Evolutionary conservation across 2,113 vertebrate genomes (phyloP).

Genomic region (Psammodynastes pulverulentus): DNA sequence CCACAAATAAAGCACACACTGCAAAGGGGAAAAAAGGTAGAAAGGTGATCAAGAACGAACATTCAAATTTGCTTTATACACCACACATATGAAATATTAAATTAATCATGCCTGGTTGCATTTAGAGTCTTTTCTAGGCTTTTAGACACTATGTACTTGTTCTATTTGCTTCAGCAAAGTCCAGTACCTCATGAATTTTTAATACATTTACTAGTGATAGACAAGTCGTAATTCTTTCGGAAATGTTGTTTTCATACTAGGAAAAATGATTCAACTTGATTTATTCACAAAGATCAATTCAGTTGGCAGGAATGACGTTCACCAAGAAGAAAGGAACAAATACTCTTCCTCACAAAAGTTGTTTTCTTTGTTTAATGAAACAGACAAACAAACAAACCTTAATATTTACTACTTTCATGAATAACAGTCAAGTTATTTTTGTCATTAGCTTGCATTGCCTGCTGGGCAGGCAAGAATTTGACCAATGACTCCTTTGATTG

Average conservation of each 20-base stretch:
- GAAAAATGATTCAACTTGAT: background rate
- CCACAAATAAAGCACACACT: constrained; percentile 99
- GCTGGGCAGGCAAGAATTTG: background rate
- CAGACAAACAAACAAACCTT: background rate
- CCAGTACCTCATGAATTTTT: background rate
- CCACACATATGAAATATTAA: background rate
- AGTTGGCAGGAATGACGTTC: background rate
- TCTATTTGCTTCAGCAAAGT: background rate
- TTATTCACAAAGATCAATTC: background rate
- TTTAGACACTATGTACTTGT: background rate
- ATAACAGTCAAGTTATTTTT: background rate
- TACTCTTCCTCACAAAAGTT: background rate
- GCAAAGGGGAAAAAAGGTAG: constrained; percentile 49
- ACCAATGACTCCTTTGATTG: background rate
- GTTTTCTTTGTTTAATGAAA: background rate
- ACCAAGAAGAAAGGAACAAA: fast-evolving
- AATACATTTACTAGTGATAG: background rate
- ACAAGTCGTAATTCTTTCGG: background rate
- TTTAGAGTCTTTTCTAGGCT: background rate
- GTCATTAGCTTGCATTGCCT: background rate
- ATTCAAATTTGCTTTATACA: background rate
- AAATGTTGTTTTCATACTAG: background rate
- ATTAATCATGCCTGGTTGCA: background rate
- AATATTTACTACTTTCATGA: background rate
- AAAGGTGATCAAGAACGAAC: background rate